Evolutionary conservation across 2,888 invertebrate species (phyloP), one percentile per base, ranked within the genome.

Genomic region (Eristalis intricaria): DNA sequence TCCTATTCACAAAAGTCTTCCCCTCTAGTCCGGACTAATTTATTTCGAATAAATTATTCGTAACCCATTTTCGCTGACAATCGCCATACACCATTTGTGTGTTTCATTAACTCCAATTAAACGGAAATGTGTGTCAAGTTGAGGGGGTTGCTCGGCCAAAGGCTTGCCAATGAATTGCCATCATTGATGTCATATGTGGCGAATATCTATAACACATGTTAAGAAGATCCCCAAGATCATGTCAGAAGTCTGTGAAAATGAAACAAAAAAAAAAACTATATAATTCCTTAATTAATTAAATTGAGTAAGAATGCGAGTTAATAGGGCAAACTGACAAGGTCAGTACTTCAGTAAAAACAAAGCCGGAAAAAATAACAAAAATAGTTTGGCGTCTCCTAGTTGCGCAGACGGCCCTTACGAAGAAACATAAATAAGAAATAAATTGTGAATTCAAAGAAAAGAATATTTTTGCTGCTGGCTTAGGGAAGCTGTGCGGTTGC

Each of bases 81-180:
- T 43, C 50, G 50, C 50, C 50, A 50, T 19, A 50, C 5, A n/a
- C 19, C 50, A 38, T 32, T 65, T 29, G 56, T 65, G 26, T 26
- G 26, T 26, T 68, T 58, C 60, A 76, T 66, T 76, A 76, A 60
- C 13, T 58, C 43, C 60, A 76, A 60, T 68, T 66, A 76, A 76
- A 40, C 75, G 66, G 75, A 61, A 60, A 68, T 68, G 40, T 75
- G 23, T 66, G 66, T 60, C 75, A 66, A 75, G 65, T 43, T 74
- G 26, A 38, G n/a, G 19, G 38, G 15, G 0, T 43, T 40, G 22
- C 4, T n/a, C 15, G 13, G 43, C 43, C 43, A 43, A 43, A 15
- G n/a, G n/a, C n/a, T 43, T 43, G 43, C 32, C 8, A 8, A 8
- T 8, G 8, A 13, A 13, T 2, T 1, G 0, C 2, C 13, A 19